These are phyloP conservation scores for Ostrea edulis DNA, from an alignment of 1,140 invertebrate genomes.

Conservation along the genomic window DNA sequence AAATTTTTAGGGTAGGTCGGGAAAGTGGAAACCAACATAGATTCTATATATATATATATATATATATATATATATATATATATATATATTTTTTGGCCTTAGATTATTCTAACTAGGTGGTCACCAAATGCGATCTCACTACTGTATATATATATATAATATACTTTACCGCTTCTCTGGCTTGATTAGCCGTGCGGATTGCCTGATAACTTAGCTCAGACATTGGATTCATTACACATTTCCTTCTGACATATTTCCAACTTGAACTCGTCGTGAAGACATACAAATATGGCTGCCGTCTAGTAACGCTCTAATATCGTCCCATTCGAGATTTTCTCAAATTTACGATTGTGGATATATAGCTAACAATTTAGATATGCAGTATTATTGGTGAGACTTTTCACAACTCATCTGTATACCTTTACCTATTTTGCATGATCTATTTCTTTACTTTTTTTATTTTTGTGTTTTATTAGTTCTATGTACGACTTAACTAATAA, in stretches of 20 bases:
- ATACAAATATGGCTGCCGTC: conserved; percentile 65
- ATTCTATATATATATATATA: no score
- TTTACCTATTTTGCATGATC: no score
- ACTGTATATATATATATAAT: no score
- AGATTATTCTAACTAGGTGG: no score
- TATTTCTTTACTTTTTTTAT: no score
- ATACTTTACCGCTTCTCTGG: conserved; percentile 75
- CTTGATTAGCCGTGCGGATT: conserved; percentile 76
- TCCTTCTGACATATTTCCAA: conserved; percentile 47
- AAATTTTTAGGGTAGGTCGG: no score
- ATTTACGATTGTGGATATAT: background rate
- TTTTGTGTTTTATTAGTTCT: background rate
- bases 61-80: no score
- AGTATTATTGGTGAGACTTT: no score
- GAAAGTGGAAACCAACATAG: no score
- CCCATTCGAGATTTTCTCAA: conserved; percentile 3
- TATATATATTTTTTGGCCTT: no score
- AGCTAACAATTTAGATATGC: background rate
- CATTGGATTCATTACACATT: conserved; percentile 65
- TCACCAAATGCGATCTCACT: no score
- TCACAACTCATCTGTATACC: no score
- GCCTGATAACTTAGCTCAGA: conserved; percentile 76
- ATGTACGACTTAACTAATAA: background rate
- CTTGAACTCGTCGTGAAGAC: conserved; percentile 60
- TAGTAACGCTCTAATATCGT: conserved; percentile 46